These are phyloP conservation scores for Sebastes elongatus DNA, from an alignment of 2,797 vertebrate genomes.

Conservation along the genomic window DNA sequence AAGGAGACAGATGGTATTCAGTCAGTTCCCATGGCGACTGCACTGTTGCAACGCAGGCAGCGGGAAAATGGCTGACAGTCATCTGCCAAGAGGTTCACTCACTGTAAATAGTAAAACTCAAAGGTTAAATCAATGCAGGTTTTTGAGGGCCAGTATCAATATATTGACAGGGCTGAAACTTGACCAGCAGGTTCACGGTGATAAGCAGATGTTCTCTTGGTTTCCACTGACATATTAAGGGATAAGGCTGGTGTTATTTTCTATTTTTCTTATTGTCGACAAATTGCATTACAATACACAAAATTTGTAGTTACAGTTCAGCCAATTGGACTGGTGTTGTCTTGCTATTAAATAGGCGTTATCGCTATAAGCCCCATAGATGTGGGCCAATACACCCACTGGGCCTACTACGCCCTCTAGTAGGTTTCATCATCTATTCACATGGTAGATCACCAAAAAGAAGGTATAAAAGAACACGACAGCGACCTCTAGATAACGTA, in stretches of 20 bases:
- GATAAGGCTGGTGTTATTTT: background rate
- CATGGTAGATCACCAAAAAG: too few relatives aligned
- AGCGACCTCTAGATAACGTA: too few relatives aligned
- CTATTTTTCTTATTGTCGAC: background rate
- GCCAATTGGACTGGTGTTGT: too few relatives aligned
- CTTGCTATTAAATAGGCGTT: too few relatives aligned
- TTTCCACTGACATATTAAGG: background rate
- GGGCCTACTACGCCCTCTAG: too few relatives aligned
- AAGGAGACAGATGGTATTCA: constrained; percentile 61
- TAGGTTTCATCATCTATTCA: too few relatives aligned
- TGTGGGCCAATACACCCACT: too few relatives aligned
- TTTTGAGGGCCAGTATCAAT: background rate
- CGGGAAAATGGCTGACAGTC: constrained; percentile 36
- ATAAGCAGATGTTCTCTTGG: background rate
- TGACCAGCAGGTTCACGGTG: background rate
- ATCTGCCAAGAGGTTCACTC: constrained; percentile 15
- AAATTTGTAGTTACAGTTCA: too few relatives aligned
- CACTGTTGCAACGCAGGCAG: constrained; percentile 33
- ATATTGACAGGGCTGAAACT: background rate
- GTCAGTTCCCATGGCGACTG: constrained; percentile 70
- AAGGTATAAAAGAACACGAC: too few relatives aligned
- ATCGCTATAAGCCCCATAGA: too few relatives aligned
- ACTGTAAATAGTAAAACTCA: constrained; percentile 15
- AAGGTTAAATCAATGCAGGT: constrained; percentile 5
- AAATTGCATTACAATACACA: background rate